A percentile compares a stretch with the other conserved stretches of the same genome.
phyloP scores from a whole-genome alignment of 92 coral and sea anemone genomes.

The Pocillopora meandrina region DNA sequence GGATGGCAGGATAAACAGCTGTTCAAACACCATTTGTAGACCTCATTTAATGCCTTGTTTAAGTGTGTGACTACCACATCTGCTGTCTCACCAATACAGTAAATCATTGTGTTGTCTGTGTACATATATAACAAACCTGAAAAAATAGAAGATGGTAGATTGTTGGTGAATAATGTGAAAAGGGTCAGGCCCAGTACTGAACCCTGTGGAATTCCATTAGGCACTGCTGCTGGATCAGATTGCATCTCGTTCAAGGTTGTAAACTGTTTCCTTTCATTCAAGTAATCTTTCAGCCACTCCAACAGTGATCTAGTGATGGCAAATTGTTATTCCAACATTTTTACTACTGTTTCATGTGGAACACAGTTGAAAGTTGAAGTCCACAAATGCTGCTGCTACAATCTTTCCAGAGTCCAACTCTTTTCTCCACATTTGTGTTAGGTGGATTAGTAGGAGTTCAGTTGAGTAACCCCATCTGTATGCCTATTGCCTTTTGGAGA shows the following conservation, averaged over 20 bases:
- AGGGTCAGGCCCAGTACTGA: too few species aligned
- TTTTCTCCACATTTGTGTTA: neutral
- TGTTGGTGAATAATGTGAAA: too few species aligned
- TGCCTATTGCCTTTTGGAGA: neutral
- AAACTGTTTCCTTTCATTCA: too few species aligned
- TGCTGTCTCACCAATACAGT: neutral
- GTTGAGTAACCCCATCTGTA: conserved; percentile 1
- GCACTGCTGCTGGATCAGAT: too few species aligned
- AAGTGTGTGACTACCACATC: neutral
- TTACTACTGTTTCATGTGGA: neutral
- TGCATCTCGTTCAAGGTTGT: too few species aligned
- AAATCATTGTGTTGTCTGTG: neutral
- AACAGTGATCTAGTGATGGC: too few species aligned
- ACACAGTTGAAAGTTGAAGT: neutral
- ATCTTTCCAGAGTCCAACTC: neutral
- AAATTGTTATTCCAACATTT: too few species aligned
- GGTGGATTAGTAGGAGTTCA: neutral
- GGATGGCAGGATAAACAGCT: conserved; percentile 8
- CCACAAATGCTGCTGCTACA: neutral
- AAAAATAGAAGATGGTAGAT: too few species aligned
- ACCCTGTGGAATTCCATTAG: too few species aligned
- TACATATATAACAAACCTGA: neutral
- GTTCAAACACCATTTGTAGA: neutral
- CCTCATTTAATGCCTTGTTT: neutral
- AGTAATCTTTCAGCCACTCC: too few species aligned